Percentiles rank a stretch among this genome's conserved stretches.
Evolutionary conservation across 2,797 vertebrate species (phyloP).

Genomic region (Macropus fuliginosus): DNA sequence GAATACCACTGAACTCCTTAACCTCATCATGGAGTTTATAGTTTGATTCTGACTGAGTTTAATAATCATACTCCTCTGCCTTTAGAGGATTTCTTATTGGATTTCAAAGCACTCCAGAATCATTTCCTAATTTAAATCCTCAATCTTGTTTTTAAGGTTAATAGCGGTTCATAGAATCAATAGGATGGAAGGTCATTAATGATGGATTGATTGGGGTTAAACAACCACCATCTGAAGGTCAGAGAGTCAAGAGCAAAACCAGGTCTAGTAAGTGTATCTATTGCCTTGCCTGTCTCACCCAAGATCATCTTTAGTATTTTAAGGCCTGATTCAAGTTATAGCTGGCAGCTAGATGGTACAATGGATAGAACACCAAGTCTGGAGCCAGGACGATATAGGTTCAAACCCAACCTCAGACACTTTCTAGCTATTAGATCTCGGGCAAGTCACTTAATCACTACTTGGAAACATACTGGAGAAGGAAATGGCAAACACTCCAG

Average conservation of each 20-base stretch:
- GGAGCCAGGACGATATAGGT: not conserved
- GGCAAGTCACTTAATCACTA: not conserved
- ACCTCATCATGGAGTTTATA: not conserved
- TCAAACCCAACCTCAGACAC: not conserved
- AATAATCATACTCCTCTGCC: not conserved
- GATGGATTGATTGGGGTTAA: not conserved
- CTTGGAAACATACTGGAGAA: not conserved
- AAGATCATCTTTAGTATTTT: not conserved
- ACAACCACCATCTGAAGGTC: not conserved
- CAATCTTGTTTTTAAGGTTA: not conserved
- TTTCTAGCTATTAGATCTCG: not conserved
- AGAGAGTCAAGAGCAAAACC: not conserved
- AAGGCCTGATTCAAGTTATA: not conserved
- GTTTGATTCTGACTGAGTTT: not conserved
- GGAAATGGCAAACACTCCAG: not conserved
- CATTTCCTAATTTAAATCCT: conserved; percentile 24
- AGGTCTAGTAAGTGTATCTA: not conserved
- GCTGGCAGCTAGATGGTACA: not conserved
- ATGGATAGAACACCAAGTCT: not conserved
- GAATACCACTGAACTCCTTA: not conserved
- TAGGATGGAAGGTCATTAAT: not conserved
- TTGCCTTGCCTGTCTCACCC: not conserved
- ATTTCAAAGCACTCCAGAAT: not conserved
- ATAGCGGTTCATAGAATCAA: not conserved
- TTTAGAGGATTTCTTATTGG: not conserved